These are phyloP conservation scores for Oceanodroma tethys DNA, from an alignment of 2,113 vertebrate genomes.

Conservation along the genomic window DNA sequence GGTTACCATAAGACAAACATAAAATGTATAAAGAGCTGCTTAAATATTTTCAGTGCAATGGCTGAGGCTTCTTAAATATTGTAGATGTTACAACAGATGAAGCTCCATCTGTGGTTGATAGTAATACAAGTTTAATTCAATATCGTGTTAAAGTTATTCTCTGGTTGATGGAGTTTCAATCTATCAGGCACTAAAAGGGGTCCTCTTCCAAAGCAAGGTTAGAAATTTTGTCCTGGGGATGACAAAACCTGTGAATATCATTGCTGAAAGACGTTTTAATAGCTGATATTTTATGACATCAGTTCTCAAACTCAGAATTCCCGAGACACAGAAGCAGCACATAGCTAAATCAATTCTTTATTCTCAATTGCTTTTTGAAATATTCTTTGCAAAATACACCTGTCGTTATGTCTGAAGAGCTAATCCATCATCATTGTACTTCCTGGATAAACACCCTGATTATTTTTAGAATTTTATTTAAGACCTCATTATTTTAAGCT, in stretches of 20 bases:
- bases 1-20: background rate
- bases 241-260: background rate
- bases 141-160: background rate
- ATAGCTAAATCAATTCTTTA: background rate
- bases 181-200: background rate
- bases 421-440: background rate
- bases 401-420: background rate
- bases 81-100: constrained; percentile 43
- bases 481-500: background rate
- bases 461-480: background rate
- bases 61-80: constrained; percentile 16
- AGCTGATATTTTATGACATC: background rate
- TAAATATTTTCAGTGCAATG: constrained; percentile 36
- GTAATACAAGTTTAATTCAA: constrained; percentile 11
- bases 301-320: background rate
- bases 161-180: constrained; percentile 12
- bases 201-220: background rate
- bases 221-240: background rate
- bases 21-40: background rate
- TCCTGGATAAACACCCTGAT: background rate
- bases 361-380: background rate
- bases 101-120: constrained; percentile 24
- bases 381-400: background rate
- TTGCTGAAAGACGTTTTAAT: background rate
- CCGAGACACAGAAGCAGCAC: background rate